A percentile compares a stretch with the other conserved stretches of the same genome.
Conservation (phyloP, 2,113 vertebrate species). For the Eudorcas thomsonii region DNA sequence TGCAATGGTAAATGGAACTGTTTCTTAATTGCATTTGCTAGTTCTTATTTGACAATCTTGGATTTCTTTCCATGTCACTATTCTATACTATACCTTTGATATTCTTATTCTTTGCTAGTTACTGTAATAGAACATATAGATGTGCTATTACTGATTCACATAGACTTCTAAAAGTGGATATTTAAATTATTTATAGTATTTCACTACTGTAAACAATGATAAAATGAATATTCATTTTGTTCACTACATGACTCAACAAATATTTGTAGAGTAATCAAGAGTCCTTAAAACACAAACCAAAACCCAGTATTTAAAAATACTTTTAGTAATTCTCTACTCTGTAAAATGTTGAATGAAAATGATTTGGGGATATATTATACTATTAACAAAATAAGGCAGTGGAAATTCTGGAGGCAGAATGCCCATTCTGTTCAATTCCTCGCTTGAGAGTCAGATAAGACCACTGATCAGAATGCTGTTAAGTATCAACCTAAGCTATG, state of each 20-base stretch:
- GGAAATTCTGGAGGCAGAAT: not conserved
- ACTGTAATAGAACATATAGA: not conserved
- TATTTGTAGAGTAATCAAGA: slow-evolving; percentile 8
- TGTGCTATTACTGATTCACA: not conserved
- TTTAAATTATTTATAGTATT: not conserved
- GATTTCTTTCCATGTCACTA: not conserved
- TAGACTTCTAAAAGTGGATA: not conserved
- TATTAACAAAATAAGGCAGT: not conserved
- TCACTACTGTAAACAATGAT: not conserved
- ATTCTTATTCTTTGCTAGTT: slow-evolving; percentile 1
- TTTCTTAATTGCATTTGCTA: not conserved
- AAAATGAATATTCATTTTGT: slow-evolving; percentile 23
- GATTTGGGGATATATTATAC: not conserved
- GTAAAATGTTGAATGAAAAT: slow-evolving; percentile 1
- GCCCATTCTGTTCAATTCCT: not conserved
- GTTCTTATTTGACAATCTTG: not conserved
- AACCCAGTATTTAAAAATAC: not conserved
- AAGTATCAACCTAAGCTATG: not conserved
- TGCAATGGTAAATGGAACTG: not conserved
- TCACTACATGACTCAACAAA: not conserved
- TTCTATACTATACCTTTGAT: not conserved
- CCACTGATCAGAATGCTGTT: not conserved
- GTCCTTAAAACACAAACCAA: not conserved
- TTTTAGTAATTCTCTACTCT: not conserved
- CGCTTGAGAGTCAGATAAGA: not conserved